Base-by-base conservation (phyloP, 2,888 invertebrate genomes). In the Venustoraphidia nigricollis region DNA sequence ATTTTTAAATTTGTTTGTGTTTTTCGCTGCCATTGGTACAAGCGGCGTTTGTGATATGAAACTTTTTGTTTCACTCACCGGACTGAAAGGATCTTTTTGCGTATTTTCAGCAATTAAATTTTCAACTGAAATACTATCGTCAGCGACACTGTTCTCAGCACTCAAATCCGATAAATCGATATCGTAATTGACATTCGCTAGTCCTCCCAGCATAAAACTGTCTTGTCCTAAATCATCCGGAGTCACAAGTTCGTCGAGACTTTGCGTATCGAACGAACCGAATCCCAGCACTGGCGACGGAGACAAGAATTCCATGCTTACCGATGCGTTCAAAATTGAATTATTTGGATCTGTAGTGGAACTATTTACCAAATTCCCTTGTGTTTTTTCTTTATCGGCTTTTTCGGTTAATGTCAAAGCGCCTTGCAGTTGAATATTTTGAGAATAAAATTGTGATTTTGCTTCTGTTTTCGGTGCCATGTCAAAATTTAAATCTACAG, bases 131-230 rank as follows among this genome's bases (percentile, higher is more conserved):
- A 66, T 65, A 39, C 66, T 52, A 51, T 69, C 70, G 36, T 83
- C 83, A 0, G 77, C 77, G 27, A 76, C 67, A 54, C 82, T 83
- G 58, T 82, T 83, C 9, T 84, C 84, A 0, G 75, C 80, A 56
- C 83, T 83, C 39, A 81, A 67, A 62, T 84, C 85, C 3, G 83
- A 83, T 50, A 83, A 67, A 62, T 84, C 83, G 48, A 84, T 82
- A 55, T 85, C 84, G 54, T 85, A 85, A 61, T 83, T 83, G 10
- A 85, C 76, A 57, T 80, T 79, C 27, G 79, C 76, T 34, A 84
- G 62, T 0, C 79, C 79, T 10, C 79, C 72, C 13, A 50, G 49
- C 1, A 72, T 69, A 36, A 77, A 65, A 50, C 75, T 72, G 8
- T 74, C 72, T 0, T 64, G 56, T 1, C 62, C 68, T 44, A 67